These are phyloP conservation scores for Meandrusa payeni DNA, from an alignment of 2,888 invertebrate species.

Conservation along the genomic window DNA sequence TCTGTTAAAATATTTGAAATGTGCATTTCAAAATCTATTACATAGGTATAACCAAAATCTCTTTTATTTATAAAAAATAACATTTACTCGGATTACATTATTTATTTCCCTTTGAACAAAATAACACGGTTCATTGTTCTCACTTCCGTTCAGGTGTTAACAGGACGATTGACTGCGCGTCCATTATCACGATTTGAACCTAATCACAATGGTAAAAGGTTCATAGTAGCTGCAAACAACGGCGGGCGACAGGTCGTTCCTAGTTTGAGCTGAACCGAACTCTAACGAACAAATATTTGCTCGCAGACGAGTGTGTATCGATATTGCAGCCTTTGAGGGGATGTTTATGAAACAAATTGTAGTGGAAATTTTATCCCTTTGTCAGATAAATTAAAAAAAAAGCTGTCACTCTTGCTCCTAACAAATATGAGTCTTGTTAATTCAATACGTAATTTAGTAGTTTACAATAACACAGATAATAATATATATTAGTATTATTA, in stretches of 20 bases:
- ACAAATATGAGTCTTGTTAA: too few relatives aligned
- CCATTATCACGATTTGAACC: background rate
- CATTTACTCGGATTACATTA: constrained; percentile 4
- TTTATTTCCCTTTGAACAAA: constrained; percentile 10
- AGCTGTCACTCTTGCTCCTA: too few relatives aligned
- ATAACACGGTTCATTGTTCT: constrained; percentile 9
- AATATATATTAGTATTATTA: too few relatives aligned
- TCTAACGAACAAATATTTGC: constrained; percentile 35
- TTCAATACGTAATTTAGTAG: too few relatives aligned
- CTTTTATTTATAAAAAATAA: too few relatives aligned
- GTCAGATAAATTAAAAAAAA: too few relatives aligned
- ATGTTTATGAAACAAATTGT: constrained; percentile 6
- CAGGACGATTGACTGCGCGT: constrained; percentile 6
- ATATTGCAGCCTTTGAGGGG: constrained; percentile 12
- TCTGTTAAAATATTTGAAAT: too few relatives aligned
- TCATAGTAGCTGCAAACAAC: background rate
- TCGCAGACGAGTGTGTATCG: constrained; percentile 12
- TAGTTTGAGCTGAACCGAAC: constrained; percentile 8
- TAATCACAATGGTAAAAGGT: background rate
- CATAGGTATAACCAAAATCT: too few relatives aligned
- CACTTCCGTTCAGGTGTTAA: constrained; percentile 13
- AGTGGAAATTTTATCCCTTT: background rate
- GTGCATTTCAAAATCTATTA: too few relatives aligned
- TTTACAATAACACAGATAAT: too few relatives aligned
- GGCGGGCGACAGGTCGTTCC: background rate